A percentile compares a stretch with the other conserved stretches of the same genome.
phyloP scores from a whole-genome alignment of 1,140 invertebrate species.

The Leptinotarsa texana region DNA sequence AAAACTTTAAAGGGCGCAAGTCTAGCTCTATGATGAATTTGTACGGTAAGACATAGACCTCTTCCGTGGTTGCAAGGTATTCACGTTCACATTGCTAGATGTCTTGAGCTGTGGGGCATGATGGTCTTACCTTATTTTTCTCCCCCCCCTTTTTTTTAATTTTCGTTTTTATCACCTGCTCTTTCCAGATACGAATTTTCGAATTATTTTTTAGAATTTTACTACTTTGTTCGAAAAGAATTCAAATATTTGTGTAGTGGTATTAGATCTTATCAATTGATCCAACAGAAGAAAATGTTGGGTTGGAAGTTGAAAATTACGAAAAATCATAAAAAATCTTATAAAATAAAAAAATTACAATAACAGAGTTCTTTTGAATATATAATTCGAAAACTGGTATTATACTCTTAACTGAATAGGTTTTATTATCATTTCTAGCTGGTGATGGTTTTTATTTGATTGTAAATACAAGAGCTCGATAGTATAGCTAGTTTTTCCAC shows the following conservation, averaged over 20 bases:
- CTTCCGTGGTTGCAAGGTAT: conserved; percentile 39
- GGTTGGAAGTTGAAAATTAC: too few relatives aligned
- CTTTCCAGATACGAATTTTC: neutral
- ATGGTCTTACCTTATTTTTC: conserved; percentile 26
- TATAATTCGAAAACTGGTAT: conserved; percentile 3
- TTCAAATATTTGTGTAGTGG: too few relatives aligned
- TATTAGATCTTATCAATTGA: too few relatives aligned
- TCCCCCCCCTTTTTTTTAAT: neutral
- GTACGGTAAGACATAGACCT: conserved; percentile 75
- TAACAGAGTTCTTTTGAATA: neutral
- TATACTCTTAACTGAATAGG: neutral
- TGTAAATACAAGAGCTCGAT: conserved; percentile 23
- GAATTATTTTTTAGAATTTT: neutral
- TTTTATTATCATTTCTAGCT: conserved; percentile 22
- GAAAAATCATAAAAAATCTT: too few relatives aligned
- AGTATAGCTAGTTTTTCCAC: conserved; percentile 14
- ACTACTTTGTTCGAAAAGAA: too few relatives aligned
- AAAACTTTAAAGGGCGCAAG: conserved; percentile 85
- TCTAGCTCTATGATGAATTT: conserved; percentile 92
- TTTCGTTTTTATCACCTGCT: conserved; percentile 5
- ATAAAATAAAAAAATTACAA: too few relatives aligned
- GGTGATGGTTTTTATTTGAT: conserved; percentile 25
- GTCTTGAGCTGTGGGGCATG: conserved; percentile 51
- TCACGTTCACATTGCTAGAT: conserved; percentile 41
- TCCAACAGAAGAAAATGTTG: too few relatives aligned